A percentile compares a stretch with the other conserved stretches of the same genome.
Conservation (phyloP, 2,113 vertebrate species). For the Erythrolamprus reginae region DNA sequence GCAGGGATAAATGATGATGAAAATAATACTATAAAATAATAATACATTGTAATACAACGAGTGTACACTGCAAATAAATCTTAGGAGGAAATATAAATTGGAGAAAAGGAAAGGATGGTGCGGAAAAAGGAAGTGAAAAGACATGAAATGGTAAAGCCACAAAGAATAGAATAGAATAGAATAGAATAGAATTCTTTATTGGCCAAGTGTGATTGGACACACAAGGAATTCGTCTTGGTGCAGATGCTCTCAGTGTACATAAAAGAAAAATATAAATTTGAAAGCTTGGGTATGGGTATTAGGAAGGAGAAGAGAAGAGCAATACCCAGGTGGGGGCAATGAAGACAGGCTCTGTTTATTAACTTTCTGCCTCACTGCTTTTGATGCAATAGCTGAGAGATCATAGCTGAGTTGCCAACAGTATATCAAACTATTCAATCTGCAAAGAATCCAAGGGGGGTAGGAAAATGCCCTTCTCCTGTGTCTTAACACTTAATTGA, state of each 20-base stretch:
- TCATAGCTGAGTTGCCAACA: slow-evolving; percentile 56
- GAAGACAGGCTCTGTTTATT: slow-evolving; percentile 56
- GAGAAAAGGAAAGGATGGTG: not conserved
- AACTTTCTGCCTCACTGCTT: slow-evolving; percentile 68
- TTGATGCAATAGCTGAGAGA: slow-evolving; percentile 51
- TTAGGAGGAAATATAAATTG: rapidly evolving
- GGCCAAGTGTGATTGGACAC: too few relatives aligned
- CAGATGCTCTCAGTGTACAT: too few relatives aligned
- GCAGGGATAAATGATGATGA: not conserved
- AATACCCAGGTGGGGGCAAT: not conserved
- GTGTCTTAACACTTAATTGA: slow-evolving; percentile 74
- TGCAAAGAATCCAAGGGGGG: slow-evolving; percentile 62
- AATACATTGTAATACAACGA: not conserved
- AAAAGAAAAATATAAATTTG: too few relatives aligned
- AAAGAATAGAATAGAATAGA: too few relatives aligned
- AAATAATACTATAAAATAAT: not conserved
- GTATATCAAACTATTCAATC: slow-evolving; percentile 72
- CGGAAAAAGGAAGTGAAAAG: not conserved
- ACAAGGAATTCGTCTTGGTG: too few relatives aligned
- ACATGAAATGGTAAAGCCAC: not conserved
- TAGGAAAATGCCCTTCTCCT: slow-evolving; percentile 49
- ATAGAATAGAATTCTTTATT: too few relatives aligned
- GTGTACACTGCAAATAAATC: not conserved
- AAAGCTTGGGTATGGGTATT: not conserved
- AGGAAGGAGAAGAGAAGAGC: not conserved